These are phyloP conservation scores for Campoletis raptor DNA, from an alignment of 2,888 invertebrate genomes.

Conservation along the genomic window DNA sequence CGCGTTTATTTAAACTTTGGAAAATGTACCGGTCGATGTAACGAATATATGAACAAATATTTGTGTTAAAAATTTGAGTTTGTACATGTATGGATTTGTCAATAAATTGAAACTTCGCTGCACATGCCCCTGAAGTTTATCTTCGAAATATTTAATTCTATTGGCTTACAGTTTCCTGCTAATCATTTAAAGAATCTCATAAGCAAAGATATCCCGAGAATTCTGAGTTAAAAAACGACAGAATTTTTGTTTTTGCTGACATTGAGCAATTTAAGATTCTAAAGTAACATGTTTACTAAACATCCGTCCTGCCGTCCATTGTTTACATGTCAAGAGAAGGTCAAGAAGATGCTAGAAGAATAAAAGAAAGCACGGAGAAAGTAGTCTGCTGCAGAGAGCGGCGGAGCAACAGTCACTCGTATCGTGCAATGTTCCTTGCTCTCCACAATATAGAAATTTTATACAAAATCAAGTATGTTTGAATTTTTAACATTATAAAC, in stretches of 20 bases:
- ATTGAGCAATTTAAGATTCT: neutral
- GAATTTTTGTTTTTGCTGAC: neutral
- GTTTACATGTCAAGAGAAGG: slow-evolving; percentile 5
- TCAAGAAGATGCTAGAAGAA: neutral
- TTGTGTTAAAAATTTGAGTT: too few relatives aligned
- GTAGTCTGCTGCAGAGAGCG: slow-evolving; percentile 4
- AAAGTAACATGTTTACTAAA: neutral
- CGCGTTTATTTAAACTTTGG: too few relatives aligned
- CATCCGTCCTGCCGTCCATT: slow-evolving; percentile 5
- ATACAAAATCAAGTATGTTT: neutral
- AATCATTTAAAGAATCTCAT: neutral
- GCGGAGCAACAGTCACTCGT: neutral
- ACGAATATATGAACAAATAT: too few relatives aligned
- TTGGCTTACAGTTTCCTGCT: neutral
- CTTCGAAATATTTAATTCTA: neutral
- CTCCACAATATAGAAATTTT: neutral
- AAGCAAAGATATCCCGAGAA: neutral
- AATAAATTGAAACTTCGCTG: neutral
- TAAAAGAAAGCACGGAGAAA: slow-evolving; percentile 9
- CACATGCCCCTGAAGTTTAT: neutral
- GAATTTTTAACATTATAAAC: neutral
- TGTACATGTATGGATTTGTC: neutral
- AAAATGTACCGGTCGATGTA: too few relatives aligned
- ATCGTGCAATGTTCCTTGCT: neutral
- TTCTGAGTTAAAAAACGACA: neutral